These are phyloP conservation scores for Aphelenchoides besseyi DNA, from an alignment of 1,140 invertebrate genomes.

Conservation along the genomic window DNA sequence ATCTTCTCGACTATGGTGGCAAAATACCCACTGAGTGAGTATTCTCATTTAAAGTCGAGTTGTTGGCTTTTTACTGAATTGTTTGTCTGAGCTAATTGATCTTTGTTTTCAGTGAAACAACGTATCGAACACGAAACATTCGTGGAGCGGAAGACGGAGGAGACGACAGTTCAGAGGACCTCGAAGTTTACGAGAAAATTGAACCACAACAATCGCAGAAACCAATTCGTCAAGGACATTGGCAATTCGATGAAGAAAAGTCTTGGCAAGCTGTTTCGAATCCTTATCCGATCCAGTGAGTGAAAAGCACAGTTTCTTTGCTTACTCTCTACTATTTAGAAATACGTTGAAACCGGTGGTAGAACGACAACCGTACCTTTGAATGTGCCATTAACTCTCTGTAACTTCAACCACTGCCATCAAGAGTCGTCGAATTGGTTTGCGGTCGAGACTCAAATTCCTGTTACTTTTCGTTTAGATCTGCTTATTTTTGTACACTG, in stretches of 20 bases:
- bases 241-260: conserved; percentile 58
- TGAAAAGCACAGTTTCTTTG: background rate
- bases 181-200: conserved; percentile 33
- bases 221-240: conserved; percentile 44
- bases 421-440: too few relatives aligned
- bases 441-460: too few relatives aligned
- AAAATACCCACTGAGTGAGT: conserved; percentile 48
- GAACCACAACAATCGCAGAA: conserved; percentile 31
- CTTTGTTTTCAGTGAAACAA: conserved; percentile 40
- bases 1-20: conserved; percentile 55
- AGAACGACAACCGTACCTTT: conserved; percentile 60
- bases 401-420: too few relatives aligned
- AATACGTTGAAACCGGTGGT: conserved; percentile 57
- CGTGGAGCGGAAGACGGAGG: conserved; percentile 21
- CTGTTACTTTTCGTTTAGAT: too few relatives aligned
- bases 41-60: conserved; percentile 21
- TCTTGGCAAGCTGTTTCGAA: conserved; percentile 60
- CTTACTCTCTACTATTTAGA: conserved; percentile 34
- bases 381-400: too few relatives aligned
- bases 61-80: conserved; percentile 20
- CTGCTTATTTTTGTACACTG: too few relatives aligned
- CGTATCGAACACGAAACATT: conserved; percentile 35
- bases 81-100: conserved; percentile 25
- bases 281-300: conserved; percentile 61
- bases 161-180: conserved; percentile 44